Percentiles rank a stretch among this genome's conserved stretches.
Evolutionary conservation across 2,113 vertebrate species (phyloP).

Genomic region (Origma solitaria): DNA sequence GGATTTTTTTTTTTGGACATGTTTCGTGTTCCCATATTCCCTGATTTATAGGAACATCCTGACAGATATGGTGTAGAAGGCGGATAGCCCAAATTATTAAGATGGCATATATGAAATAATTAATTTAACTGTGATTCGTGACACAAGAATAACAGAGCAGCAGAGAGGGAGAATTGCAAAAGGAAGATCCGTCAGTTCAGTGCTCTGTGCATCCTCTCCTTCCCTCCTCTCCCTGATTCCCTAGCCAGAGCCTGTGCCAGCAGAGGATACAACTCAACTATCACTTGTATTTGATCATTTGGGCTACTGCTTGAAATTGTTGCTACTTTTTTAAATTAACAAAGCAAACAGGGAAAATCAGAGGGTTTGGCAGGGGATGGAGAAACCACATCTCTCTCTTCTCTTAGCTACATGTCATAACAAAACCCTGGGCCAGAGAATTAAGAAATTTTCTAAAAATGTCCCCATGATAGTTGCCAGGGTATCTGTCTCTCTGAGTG

Average conservation of each 20-base stretch:
- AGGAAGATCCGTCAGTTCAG: neutral
- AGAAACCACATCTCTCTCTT: neutral
- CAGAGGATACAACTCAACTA: neutral
- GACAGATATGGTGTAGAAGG: neutral
- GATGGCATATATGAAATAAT: neutral
- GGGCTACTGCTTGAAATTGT: neutral
- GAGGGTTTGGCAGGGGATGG: neutral
- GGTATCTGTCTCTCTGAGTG: neutral
- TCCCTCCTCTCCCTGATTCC: neutral
- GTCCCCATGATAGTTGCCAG: constrained; percentile 29
- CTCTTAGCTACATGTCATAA: constrained; percentile 30
- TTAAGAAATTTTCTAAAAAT: constrained; percentile 49
- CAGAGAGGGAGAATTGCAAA: neutral
- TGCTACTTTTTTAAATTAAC: neutral
- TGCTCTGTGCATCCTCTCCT: neutral
- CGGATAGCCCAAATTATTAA: neutral
- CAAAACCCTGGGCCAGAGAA: constrained; percentile 31
- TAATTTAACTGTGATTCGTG: neutral
- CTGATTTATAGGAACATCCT: neutral
- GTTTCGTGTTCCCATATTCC: rapidly evolving
- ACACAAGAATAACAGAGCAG: neutral
- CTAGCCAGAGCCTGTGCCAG: neutral
- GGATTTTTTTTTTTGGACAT: neutral
- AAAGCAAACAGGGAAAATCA: neutral
- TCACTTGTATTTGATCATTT: neutral